Evolutionary conservation across 92 coral and sea anemone genomes (phyloP).

Genomic region (Porites lobata): DNA sequence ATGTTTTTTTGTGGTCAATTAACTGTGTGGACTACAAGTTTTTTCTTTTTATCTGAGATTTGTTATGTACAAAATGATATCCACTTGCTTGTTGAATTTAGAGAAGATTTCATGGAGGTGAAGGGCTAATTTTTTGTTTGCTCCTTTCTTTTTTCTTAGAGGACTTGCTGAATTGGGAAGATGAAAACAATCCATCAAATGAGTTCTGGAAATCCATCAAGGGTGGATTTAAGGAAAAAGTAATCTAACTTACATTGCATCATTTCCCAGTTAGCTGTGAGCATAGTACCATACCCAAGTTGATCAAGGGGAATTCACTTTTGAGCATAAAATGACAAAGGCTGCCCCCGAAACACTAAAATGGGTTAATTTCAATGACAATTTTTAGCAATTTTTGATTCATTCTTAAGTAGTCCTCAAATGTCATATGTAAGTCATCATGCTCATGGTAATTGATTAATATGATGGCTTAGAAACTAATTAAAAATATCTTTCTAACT

Average conservation of each 20-base stretch:
- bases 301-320: too few relatives aligned
- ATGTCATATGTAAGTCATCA: too few relatives aligned
- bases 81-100: background rate
- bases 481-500: background rate
- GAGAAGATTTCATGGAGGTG: background rate
- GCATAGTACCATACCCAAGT: too few relatives aligned
- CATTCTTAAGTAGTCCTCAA: too few relatives aligned
- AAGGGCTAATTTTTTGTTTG: background rate
- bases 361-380: too few relatives aligned
- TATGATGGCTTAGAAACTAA: background rate
- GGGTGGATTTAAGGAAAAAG: slow-evolving; percentile 47
- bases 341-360: too few relatives aligned
- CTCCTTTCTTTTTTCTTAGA: slow-evolving; percentile 3
- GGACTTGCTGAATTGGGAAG: slow-evolving; percentile 53
- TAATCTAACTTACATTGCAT: background rate
- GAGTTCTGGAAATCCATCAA: slow-evolving; percentile 38
- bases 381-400: too few relatives aligned
- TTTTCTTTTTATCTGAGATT: too few relatives aligned
- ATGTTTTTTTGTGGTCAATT: too few relatives aligned
- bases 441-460: background rate
- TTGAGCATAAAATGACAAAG: too few relatives aligned
- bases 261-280: background rate
- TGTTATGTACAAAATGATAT: too few relatives aligned
- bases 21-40: too few relatives aligned
- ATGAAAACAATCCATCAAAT: slow-evolving; percentile 5